Conservation (phyloP, 30 jellyfish, hydroid and myxozoan species). For the Cassiopea xamachana region DNA sequence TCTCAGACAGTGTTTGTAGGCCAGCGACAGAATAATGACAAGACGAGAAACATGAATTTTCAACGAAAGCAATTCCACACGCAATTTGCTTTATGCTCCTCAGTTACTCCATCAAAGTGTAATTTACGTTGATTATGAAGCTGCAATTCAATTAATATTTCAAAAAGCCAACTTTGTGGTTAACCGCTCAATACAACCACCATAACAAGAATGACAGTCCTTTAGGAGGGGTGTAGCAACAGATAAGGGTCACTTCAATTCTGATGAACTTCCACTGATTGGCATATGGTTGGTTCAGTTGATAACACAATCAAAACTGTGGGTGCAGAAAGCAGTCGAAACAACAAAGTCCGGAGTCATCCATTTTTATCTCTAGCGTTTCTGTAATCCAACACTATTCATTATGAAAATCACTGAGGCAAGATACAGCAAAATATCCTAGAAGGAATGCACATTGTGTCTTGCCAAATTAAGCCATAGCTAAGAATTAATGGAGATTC, state of each 20-base stretch:
- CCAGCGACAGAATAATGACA: not conserved
- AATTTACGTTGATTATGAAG: conserved; percentile 10
- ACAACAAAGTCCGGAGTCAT: not conserved
- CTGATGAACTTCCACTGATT: not conserved
- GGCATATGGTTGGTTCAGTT: not conserved
- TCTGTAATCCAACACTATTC: too few species aligned
- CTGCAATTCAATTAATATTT: conserved; percentile 21
- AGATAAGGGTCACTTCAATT: not conserved
- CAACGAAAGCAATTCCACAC: not conserved
- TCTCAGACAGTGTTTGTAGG: not conserved
- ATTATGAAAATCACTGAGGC: too few species aligned
- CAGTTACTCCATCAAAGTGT: not conserved
- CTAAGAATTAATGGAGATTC: not conserved
- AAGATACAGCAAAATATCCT: too few species aligned
- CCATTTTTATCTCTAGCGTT: not conserved
- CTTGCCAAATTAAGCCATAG: not conserved
- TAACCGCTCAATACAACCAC: conserved; percentile 32
- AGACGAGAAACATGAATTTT: not conserved
- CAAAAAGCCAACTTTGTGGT: conserved; percentile 31
- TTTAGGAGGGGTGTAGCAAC: not conserved
- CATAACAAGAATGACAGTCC: conserved; percentile 11
- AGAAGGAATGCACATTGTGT: not conserved
- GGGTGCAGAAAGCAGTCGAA: not conserved
- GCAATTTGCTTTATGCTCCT: not conserved
- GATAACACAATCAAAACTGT: not conserved